Conservation (phyloP, 2,113 vertebrate species). For the Tupaia tana region DNA sequence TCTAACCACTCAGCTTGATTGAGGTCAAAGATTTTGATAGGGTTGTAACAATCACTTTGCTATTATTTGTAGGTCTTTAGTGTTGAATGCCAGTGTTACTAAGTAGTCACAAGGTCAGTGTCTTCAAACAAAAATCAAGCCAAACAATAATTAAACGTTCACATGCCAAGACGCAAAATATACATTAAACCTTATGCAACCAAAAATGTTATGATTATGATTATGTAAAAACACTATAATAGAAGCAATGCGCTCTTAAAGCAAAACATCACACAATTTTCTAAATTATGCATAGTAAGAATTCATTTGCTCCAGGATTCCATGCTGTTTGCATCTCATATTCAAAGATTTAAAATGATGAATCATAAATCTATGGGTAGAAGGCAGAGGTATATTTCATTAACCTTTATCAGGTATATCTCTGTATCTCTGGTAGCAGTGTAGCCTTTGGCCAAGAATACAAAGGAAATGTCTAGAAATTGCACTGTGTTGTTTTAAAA, state of each 20-base stretch:
- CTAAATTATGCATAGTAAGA: not conserved
- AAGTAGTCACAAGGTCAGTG: not conserved
- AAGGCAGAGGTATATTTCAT: not conserved
- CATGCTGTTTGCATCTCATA: not conserved
- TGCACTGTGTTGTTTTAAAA: too few species aligned
- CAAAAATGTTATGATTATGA: not conserved
- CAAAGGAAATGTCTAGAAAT: not conserved
- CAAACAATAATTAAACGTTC: not conserved
- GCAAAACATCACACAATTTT: not conserved
- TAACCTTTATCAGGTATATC: not conserved
- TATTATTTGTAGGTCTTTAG: not conserved
- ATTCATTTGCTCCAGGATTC: not conserved
- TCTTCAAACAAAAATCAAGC: not conserved
- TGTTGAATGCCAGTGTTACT: not conserved
- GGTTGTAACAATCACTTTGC: not conserved
- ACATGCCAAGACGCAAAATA: not conserved
- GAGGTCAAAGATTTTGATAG: not conserved
- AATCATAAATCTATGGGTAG: not conserved
- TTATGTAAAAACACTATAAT: not conserved
- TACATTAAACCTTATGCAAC: not conserved
- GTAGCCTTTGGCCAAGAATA: not conserved
- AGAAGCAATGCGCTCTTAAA: not conserved
- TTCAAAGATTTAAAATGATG: not conserved
- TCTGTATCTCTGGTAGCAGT: not conserved
- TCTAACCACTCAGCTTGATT: not conserved